Conservation (phyloP, 2,888 invertebrate genomes). For the Cistogaster globosa region DNA sequence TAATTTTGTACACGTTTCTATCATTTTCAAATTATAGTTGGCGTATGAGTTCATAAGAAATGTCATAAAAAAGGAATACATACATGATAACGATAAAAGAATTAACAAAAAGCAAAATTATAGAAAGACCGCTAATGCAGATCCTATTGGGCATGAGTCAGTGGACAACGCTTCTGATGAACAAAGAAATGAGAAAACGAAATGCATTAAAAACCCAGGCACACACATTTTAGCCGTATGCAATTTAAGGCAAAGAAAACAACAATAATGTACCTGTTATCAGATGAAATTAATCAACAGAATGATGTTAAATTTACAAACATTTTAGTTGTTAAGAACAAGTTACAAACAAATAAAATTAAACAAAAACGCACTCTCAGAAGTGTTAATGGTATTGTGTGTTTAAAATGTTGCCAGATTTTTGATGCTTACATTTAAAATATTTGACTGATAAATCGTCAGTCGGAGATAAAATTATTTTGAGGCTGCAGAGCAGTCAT, state of each 20-base stretch:
- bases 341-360: conserved; percentile 23
- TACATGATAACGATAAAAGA: conserved; percentile 33
- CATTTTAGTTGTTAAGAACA: conserved; percentile 49
- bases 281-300: conserved; percentile 71
- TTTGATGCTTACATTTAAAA: background rate
- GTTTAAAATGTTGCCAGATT: background rate
- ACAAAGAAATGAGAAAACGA: conserved; percentile 1
- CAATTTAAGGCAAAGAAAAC: conserved; percentile 16
- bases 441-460: too few relatives aligned
- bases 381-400: background rate
- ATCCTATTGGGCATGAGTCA: conserved; percentile 37
- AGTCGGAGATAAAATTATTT: too few relatives aligned
- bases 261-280: conserved; percentile 70
- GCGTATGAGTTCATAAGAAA: conserved; percentile 45
- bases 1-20: conserved; percentile 35
- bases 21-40: conserved; percentile 14
- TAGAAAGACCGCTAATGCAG: conserved; percentile 36
- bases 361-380: background rate
- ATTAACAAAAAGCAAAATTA: conserved; percentile 39
- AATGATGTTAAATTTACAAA: conserved; percentile 60
- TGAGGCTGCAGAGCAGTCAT: too few relatives aligned
- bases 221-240: background rate
- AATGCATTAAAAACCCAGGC: conserved; percentile 46
- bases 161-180: background rate
- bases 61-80: conserved; percentile 26